A percentile compares a stretch with the other conserved stretches of the same genome.
phyloP scores from a whole-genome alignment of 1,140 invertebrate species.

The Drosophila nigrodunni region DNA sequence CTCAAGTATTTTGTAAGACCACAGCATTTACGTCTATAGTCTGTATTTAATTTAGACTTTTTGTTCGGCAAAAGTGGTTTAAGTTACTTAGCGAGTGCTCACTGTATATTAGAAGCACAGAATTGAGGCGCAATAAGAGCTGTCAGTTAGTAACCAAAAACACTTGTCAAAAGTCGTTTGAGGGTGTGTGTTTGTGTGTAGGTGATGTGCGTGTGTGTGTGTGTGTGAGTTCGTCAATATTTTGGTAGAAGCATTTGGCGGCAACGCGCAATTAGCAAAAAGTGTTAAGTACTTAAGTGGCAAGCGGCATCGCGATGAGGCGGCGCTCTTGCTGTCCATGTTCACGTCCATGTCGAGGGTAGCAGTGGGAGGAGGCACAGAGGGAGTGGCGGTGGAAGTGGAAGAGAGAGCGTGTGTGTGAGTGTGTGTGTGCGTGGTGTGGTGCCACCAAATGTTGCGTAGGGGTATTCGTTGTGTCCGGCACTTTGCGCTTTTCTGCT shows the following conservation, averaged over 20 bases:
- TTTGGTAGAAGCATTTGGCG: conserved; percentile 59
- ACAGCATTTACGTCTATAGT: no score
- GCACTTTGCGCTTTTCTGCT: conserved; percentile 81
- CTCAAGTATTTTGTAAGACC: no score
- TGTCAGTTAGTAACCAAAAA: conserved; percentile 66
- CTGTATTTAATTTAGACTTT: no score
- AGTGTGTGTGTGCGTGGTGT: neutral
- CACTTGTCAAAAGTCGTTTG: conserved; percentile 52
- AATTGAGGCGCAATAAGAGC: conserved; percentile 40
- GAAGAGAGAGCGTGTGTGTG: neutral
- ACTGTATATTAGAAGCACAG: neutral
- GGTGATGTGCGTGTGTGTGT: conserved; percentile 29
- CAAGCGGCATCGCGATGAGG: conserved; percentile 46
- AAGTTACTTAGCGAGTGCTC: neutral
- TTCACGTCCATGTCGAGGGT: conserved; percentile 41
- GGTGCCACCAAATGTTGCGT: conserved; percentile 60
- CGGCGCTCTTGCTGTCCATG: conserved; percentile 52
- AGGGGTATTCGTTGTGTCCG: conserved; percentile 71
- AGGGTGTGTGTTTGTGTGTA: conserved; percentile 5
- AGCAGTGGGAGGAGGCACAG: neutral
- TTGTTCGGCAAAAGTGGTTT: no score
- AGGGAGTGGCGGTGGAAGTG: neutral
- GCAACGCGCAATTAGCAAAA: conserved; percentile 78
- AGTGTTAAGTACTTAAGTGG: conserved; percentile 83
- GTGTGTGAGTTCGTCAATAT: conserved; percentile 48